Evolutionary conservation across 2,888 invertebrate genomes (phyloP).

Genomic region (Hanleya hanleyi): DNA sequence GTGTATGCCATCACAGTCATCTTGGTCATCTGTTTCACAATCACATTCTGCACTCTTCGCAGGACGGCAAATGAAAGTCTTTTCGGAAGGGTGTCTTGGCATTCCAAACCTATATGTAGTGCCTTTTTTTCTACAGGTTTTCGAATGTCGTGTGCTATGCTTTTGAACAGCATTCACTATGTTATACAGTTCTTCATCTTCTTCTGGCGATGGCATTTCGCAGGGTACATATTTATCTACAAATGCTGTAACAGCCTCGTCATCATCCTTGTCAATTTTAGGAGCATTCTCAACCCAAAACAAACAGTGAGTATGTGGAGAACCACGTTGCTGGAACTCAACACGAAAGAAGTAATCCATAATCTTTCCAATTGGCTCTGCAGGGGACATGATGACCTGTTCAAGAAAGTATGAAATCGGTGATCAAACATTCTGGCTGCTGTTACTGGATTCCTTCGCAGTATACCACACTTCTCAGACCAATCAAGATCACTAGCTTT

Average conservation of each 20-base stretch:
- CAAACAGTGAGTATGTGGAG: no score
- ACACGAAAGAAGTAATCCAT: no score
- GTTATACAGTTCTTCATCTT: conserved; percentile 3
- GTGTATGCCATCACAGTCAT: no score
- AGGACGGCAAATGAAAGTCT: conserved; percentile 9
- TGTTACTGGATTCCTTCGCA: conserved; percentile 36
- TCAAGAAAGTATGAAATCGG: no score
- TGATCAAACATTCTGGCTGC: conserved; percentile 41
- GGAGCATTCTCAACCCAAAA: no score
- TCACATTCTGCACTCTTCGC: no score
- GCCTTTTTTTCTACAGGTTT: conserved; percentile 3
- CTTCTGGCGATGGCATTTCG: not conserved
- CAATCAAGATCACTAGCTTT: conserved; percentile 23
- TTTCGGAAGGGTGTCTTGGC: conserved; percentile 3
- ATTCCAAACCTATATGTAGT: conserved; percentile 4
- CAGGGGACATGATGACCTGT: no score
- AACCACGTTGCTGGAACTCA: no score
- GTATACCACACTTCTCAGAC: conserved; percentile 25
- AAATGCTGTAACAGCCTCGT: conserved; percentile 1
- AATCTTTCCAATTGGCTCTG: no score
- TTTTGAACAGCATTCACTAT: conserved; percentile 1
- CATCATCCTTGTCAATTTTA: not conserved
- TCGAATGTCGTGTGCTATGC: conserved; percentile 1
- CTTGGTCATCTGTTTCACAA: not conserved
- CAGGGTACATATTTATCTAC: conserved; percentile 13